Evolutionary conservation across 2,888 invertebrate species (phyloP), one percentile per base, ranked within the genome.

Genomic region (Hermaeophaga mercurialis): DNA sequence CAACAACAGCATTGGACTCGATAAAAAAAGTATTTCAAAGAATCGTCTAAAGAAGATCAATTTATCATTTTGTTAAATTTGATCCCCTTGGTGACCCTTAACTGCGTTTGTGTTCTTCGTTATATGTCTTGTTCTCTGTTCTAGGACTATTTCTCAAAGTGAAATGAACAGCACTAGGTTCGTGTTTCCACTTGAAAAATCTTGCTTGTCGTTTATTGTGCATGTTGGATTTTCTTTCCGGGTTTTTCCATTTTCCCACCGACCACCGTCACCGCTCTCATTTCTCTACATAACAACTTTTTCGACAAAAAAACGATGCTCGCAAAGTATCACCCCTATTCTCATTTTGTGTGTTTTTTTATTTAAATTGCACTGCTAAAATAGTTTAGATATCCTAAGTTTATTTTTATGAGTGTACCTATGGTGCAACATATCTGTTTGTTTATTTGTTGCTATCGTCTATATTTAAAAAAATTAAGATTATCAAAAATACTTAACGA

Each of bases 121-220:
- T 66, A 66, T 70, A 70, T 71, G 71, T 73, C 71, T 73, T 74
- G 70, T 73, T 73, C 68, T 66, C 65, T 58, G 33, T 39, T 39
- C 34, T 44, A n/a, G 34, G 65, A 72, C 68, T 69, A 75, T 75
- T 74, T 75, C 74, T 75, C 73, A 74, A 66, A 62, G 66, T 67
- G 68, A 71, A 73, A 72, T 72, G 74, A 74, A 74, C 72, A 75
- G 72, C 72, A 72, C 72, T 73, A 65, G 71, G 70, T 70, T 71
- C 72, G 68, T 67, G 66, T 73, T 73, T 71, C 71, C 67, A 65
- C 64, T 68, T 74, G 73, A 74, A 73, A 73, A 73, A 74, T 74
- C 72, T 71, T 63, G 66, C 70, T 66, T 66, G 70, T 71, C 71
- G 68, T 71, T 72, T 71, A 69, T 71, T 67, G 70, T 70, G 50